These are phyloP conservation scores for Hyperoodon ampullatus DNA, from an alignment of 2,113 vertebrate genomes.

Conservation along the genomic window DNA sequence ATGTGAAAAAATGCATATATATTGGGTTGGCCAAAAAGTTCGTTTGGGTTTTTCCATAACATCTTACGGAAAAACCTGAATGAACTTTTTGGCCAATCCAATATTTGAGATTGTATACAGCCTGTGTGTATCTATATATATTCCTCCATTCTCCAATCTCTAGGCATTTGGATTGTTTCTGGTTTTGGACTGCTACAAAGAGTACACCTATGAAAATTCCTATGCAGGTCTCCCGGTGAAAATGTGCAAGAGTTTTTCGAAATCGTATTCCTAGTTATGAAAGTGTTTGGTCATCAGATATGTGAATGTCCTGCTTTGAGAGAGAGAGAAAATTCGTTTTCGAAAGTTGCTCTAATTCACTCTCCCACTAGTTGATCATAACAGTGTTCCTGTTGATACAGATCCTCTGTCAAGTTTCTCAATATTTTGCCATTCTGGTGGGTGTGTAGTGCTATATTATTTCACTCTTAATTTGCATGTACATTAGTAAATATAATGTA, in stretches of 20 bases:
- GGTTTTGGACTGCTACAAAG: not conserved
- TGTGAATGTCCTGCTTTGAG: not conserved
- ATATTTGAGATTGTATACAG: not conserved
- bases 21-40: not conserved
- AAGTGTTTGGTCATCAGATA: not conserved
- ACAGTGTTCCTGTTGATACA: not conserved
- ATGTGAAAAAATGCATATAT: not conserved
- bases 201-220: not conserved
- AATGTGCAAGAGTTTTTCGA: slow-evolving; percentile 22
- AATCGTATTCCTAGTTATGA: not conserved
- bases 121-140: not conserved
- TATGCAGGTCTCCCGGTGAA: not conserved
- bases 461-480: slow-evolving; percentile 53
- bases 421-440: slow-evolving; percentile 39
- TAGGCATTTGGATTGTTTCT: not conserved
- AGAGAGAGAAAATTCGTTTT: slow-evolving; percentile 2
- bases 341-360: not conserved
- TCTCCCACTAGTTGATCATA: not conserved
- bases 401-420: not conserved
- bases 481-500: slow-evolving; percentile 19
- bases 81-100: not conserved
- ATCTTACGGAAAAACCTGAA: not conserved
- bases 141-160: not conserved
- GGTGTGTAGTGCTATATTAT: not conserved
- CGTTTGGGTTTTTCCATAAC: not conserved